Evolutionary conservation across 2,113 vertebrate genomes (phyloP).

Genomic region (Gambusia affinis): DNA sequence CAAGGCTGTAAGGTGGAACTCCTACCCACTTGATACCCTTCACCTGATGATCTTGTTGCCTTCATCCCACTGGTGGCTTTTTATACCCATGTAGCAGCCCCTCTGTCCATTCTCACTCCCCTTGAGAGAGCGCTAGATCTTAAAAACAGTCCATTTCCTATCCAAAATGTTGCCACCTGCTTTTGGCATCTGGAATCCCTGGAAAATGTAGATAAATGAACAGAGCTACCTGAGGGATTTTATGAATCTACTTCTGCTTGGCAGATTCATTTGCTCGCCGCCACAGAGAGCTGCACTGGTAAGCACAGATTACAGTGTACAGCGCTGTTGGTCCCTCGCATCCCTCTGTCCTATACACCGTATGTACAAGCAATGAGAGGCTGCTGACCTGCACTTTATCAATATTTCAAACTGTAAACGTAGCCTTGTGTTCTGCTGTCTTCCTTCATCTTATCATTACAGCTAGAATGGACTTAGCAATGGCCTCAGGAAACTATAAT

Average conservation of each 20-base stretch:
- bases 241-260: constrained; percentile 81
- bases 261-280: constrained; percentile 79
- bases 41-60: constrained; percentile 55
- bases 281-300: constrained; percentile 78
- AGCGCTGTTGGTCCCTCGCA: constrained; percentile 60
- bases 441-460: constrained; percentile 43
- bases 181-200: constrained; percentile 80
- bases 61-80: constrained; percentile 45
- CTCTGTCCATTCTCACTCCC: constrained; percentile 42
- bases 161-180: constrained; percentile 82
- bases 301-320: constrained; percentile 80
- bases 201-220: constrained; percentile 83
- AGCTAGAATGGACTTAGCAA: constrained; percentile 39
- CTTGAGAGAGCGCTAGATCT: constrained; percentile 72
- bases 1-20: constrained; percentile 29
- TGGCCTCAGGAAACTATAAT: constrained; percentile 61
- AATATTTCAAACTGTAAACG: constrained; percentile 65
- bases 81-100: constrained; percentile 32
- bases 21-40: constrained; percentile 39
- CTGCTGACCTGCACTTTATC: constrained; percentile 73
- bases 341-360: constrained; percentile 61
- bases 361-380: constrained; percentile 42
- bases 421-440: constrained; percentile 51
- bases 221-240: constrained; percentile 82
- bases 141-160: constrained; percentile 78